These are phyloP conservation scores for Aplodontia rufa DNA, from an alignment of 2,113 vertebrate species.

Conservation along the genomic window DNA sequence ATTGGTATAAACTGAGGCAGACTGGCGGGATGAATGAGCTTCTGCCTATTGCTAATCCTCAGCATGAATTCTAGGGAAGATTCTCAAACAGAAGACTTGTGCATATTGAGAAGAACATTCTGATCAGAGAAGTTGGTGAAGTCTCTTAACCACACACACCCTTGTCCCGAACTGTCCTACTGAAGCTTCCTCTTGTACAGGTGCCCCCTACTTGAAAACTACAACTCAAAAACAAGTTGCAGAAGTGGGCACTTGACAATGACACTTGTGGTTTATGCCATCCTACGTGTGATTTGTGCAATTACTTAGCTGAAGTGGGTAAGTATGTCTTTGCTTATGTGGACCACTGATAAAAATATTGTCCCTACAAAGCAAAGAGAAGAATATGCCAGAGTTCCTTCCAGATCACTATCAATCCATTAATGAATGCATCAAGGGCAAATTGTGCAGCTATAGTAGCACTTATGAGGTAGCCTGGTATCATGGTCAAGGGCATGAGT, in stretches of 20 bases:
- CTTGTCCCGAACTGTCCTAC: fast-evolving
- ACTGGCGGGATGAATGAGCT: background rate
- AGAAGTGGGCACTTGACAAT: background rate
- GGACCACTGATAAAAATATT: background rate
- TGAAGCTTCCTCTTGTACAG: background rate
- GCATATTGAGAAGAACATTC: fast-evolving
- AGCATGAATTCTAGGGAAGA: background rate
- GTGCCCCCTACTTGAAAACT: background rate
- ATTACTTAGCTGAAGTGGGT: background rate
- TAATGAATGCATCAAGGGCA: background rate
- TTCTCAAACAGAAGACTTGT: background rate
- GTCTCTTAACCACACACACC: fast-evolving
- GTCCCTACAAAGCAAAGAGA: background rate
- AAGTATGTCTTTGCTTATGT: background rate
- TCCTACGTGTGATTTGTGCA: fast-evolving
- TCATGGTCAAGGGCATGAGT: background rate
- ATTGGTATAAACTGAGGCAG: fast-evolving
- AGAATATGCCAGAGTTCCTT: background rate
- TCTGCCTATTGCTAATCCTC: background rate
- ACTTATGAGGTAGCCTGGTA: background rate
- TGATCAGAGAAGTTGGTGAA: fast-evolving
- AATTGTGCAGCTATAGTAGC: fast-evolving
- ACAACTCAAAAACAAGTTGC: background rate
- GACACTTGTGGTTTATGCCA: fast-evolving
- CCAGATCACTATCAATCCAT: background rate